Conservation (phyloP, 2,113 vertebrate genomes). For the Bostrychus sinensis region DNA sequence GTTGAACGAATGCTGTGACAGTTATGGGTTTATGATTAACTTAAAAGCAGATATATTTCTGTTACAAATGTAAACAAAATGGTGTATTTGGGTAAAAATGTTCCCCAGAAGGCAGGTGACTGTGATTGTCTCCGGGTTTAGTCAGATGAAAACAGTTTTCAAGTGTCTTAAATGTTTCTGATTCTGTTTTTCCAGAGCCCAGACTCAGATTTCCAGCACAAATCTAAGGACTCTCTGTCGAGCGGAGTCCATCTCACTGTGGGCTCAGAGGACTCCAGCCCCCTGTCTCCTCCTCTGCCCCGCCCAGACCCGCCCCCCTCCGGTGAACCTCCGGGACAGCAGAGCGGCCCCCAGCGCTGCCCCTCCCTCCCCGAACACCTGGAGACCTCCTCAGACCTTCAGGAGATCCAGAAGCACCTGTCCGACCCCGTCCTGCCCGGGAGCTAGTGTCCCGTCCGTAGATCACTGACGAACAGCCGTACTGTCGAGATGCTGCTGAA, state of each 20-base stretch:
- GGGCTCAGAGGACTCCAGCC: conserved; percentile 77
- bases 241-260: conserved; percentile 75
- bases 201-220: conserved; percentile 75
- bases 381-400: conserved; percentile 75
- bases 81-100: no score
- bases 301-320: conserved; percentile 16
- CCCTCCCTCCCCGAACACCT: conserved; percentile 92
- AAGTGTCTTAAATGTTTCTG: no score
- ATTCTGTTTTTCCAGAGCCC: conserved; percentile 74
- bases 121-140: no score
- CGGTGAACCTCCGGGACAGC: conserved; percentile 73
- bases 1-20: no score
- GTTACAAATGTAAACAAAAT: no score
- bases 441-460: conserved; percentile 77
- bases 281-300: conserved; percentile 46
- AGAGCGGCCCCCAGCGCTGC: conserved; percentile 79
- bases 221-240: conserved; percentile 81
- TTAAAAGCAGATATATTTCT: no score
- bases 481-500: conserved; percentile 46
- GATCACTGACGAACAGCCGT: conserved; percentile 16
- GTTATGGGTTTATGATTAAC: no score
- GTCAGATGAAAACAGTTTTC: no score
- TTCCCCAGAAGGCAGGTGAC: no score
- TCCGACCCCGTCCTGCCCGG: conserved; percentile 88
- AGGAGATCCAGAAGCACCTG: conserved; percentile 87